These are phyloP conservation scores for Acanthurus tractus DNA, from an alignment of 2,797 vertebrate species.

Conservation along the genomic window DNA sequence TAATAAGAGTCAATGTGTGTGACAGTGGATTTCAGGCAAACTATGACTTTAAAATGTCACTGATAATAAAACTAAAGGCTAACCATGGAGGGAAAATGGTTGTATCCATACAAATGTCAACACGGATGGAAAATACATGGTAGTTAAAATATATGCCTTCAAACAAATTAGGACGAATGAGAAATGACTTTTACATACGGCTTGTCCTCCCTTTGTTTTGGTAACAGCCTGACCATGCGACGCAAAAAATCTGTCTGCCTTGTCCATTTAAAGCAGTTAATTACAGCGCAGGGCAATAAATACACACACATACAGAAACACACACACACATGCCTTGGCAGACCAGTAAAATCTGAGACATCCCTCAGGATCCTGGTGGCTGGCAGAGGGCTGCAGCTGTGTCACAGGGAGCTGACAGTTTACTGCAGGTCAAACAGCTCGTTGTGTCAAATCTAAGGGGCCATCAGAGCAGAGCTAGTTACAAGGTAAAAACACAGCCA, in stretches of 20 bases:
- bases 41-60: not conserved
- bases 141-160: not conserved
- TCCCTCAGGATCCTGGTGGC: conserved; percentile 35
- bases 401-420: conserved; percentile 52
- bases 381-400: conserved; percentile 53
- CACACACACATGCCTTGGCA: conserved; percentile 21
- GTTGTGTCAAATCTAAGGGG: conserved; percentile 44
- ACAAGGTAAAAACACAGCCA: conserved; percentile 25
- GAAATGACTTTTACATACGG: not conserved
- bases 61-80: no score
- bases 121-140: not conserved
- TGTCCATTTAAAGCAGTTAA: conserved; percentile 58
- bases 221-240: conserved; percentile 16
- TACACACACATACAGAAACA: conserved; percentile 12
- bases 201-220: conserved; percentile 6
- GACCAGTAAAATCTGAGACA: conserved; percentile 45
- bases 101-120: not conserved
- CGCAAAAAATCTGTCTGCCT: conserved; percentile 20
- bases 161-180: conserved; percentile 5
- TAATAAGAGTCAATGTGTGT: no score
- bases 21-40: not conserved
- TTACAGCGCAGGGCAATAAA: conserved; percentile 36
- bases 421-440: conserved; percentile 49
- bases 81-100: no score
- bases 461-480: conserved; percentile 29